Evolutionary conservation across 2,888 invertebrate species (phyloP).

Genomic region (Cosmorhoe ocellata): DNA sequence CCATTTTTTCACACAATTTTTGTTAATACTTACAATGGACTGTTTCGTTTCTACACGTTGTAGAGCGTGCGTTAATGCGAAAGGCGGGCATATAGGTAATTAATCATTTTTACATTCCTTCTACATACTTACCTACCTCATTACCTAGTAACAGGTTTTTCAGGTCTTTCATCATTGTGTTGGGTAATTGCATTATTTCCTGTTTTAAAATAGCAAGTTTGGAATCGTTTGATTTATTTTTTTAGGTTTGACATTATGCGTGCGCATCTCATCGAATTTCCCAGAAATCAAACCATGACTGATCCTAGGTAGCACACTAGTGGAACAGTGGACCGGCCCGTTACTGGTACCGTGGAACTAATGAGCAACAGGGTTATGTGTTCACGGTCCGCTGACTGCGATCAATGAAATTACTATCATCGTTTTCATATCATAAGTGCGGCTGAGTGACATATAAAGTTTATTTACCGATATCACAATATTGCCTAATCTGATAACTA

Average conservation of each 20-base stretch:
- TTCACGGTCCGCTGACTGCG: conserved; percentile 45
- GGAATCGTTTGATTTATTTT: neutral
- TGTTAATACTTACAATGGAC: too few relatives aligned
- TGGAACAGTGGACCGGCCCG: conserved; percentile 59
- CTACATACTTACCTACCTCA: neutral
- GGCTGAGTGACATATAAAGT: neutral
- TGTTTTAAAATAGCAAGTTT: neutral
- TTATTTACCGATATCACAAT: too few relatives aligned
- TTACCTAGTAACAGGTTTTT: neutral
- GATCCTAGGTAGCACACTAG: neutral
- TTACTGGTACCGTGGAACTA: conserved; percentile 55
- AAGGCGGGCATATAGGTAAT: neutral
- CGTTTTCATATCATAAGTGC: neutral
- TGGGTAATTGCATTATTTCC: conserved; percentile 1
- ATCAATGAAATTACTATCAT: conserved; percentile 34
- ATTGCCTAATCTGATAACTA: too few relatives aligned
- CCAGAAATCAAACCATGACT: too few relatives aligned
- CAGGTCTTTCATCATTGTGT: neutral
- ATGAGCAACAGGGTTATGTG: conserved; percentile 49
- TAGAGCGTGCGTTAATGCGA: too few relatives aligned
- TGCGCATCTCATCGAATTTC: too few relatives aligned
- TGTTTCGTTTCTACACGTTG: too few relatives aligned
- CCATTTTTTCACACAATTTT: too few relatives aligned
- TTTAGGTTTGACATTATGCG: too few relatives aligned
- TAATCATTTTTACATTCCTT: neutral